Conservation (phyloP, 2,797 vertebrate species). For the Echeneis naucrates region DNA sequence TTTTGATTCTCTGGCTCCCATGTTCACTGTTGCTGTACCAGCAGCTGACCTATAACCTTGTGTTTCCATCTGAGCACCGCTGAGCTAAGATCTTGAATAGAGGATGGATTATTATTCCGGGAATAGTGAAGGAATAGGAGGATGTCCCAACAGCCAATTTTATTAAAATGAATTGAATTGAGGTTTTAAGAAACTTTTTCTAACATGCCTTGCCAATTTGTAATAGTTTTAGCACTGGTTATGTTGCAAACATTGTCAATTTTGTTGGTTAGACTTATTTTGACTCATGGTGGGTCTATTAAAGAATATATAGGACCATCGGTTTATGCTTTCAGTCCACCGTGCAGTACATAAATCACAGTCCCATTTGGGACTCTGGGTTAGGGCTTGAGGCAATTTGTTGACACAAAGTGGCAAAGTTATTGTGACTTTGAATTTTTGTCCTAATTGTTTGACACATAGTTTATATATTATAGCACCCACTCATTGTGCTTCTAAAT, state of each 20-base stretch:
- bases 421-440: no score
- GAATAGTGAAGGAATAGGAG: no score
- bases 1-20: slow-evolving; percentile 59
- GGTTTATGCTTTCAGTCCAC: no score
- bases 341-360: no score
- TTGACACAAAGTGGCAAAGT: no score
- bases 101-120: slow-evolving; percentile 28
- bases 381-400: no score
- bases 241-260: background rate
- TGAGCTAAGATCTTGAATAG: slow-evolving; percentile 54
- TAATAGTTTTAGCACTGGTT: background rate
- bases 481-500: slow-evolving; percentile 1
- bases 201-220: background rate
- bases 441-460: background rate
- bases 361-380: no score
- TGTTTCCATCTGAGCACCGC: slow-evolving; percentile 59
- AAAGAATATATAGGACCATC: no score
- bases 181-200: slow-evolving; percentile 5
- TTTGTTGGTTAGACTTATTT: background rate
- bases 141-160: slow-evolving; percentile 17
- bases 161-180: slow-evolving; percentile 6
- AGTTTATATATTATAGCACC: background rate
- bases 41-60: slow-evolving; percentile 67
- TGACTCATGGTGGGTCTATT: background rate
- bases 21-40: slow-evolving; percentile 67